These are phyloP conservation scores for Nerophis lumbriciformis DNA, from an alignment of 2,113 vertebrate genomes.

Conservation along the genomic window DNA sequence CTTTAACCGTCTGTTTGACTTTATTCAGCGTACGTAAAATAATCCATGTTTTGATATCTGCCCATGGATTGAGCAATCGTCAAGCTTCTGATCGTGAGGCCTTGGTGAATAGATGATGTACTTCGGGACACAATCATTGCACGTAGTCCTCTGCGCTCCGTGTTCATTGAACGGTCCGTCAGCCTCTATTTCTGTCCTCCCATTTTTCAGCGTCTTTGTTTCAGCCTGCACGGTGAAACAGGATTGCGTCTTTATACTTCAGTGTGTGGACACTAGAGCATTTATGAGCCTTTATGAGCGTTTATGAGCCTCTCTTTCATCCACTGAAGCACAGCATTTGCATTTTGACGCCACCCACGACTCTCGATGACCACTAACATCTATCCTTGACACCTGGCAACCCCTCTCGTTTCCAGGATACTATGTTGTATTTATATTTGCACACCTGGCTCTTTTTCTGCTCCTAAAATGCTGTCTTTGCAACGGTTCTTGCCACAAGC, in stretches of 20 bases:
- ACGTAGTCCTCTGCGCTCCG: not conserved
- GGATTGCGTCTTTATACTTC: slow-evolving; percentile 27
- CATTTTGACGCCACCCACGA: slow-evolving; percentile 1
- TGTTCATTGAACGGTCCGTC: slow-evolving; percentile 10
- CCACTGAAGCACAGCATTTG: slow-evolving; percentile 32
- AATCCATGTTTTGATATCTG: no score
- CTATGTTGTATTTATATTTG: no score
- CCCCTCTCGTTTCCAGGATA: no score
- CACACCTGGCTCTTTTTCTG: no score
- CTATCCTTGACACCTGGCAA: not conserved
- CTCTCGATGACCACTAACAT: not conserved
- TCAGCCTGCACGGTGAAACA: slow-evolving; percentile 11
- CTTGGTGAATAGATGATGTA: no score
- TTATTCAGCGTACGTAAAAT: no score
- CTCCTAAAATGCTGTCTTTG: no score
- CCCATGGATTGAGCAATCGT: no score
- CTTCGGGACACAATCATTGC: not conserved
- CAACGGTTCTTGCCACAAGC: no score
- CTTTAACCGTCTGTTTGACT: no score
- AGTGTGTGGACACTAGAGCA: slow-evolving; percentile 23
- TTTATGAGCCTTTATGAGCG: slow-evolving; percentile 20
- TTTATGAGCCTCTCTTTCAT: slow-evolving; percentile 51
- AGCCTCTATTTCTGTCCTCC: slow-evolving; percentile 36
- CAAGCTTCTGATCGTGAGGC: no score
- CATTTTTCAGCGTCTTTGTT: slow-evolving; percentile 52